These are phyloP conservation scores for Notolabrus celidotus DNA, from an alignment of 2,797 vertebrate genomes.

Conservation along the genomic window DNA sequence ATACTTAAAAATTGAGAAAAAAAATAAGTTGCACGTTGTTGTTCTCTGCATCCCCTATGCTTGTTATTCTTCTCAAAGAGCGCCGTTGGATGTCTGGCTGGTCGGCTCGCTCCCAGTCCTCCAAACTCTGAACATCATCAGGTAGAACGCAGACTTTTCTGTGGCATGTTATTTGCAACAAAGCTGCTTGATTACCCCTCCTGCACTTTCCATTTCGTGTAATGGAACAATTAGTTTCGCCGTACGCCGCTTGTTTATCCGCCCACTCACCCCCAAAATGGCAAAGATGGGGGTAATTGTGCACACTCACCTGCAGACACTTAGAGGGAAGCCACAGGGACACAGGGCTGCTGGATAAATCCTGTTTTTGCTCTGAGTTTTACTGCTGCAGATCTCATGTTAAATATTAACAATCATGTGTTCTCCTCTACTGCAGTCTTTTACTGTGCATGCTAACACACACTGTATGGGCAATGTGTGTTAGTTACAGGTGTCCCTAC, in stretches of 20 bases:
- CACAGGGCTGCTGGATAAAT: slow-evolving; percentile 40
- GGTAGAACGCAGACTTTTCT: slow-evolving; percentile 49
- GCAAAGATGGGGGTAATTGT: slow-evolving; percentile 63
- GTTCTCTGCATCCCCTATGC: no score
- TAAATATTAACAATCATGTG: background rate
- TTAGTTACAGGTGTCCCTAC: no score
- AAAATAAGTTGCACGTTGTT: no score
- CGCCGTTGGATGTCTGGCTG: slow-evolving; percentile 22
- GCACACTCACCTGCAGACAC: slow-evolving; percentile 72
- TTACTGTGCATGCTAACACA: no score
- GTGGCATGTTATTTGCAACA: slow-evolving; percentile 59
- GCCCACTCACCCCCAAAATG: slow-evolving; percentile 64
- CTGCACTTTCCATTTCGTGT: slow-evolving; percentile 65
- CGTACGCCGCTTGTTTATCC: slow-evolving; percentile 57
- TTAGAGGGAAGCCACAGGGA: slow-evolving; percentile 50
- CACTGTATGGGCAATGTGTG: no score
- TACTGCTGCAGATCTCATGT: background rate
- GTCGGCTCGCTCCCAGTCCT: slow-evolving; percentile 22
- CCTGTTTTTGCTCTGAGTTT: slow-evolving; percentile 29
- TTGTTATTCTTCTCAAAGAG: slow-evolving; percentile 6
- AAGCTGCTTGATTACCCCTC: slow-evolving; percentile 72
- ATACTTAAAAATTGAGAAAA: no score
- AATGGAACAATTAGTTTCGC: slow-evolving; percentile 73
- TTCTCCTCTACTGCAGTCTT: background rate
- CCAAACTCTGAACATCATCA: slow-evolving; percentile 58